Evolutionary conservation across 2,113 vertebrate genomes (phyloP).

Genomic region (Mirounga angustirostris): DNA sequence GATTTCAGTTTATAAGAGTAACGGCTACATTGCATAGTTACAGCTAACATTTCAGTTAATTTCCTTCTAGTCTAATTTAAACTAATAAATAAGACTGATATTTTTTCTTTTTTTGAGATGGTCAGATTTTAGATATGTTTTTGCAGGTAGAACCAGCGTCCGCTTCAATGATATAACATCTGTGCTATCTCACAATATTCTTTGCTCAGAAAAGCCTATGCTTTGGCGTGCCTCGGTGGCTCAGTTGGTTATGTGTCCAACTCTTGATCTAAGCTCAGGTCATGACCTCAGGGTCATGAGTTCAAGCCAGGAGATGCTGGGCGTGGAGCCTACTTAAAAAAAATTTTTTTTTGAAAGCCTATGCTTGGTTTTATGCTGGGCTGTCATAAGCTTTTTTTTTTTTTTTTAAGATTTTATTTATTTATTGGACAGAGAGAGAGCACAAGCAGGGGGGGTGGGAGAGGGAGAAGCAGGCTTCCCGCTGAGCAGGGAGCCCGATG

Average conservation of each 20-base stretch:
- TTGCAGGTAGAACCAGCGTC: not conserved
- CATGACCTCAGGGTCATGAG: not conserved
- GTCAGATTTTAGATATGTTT: not conserved
- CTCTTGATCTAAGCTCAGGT: not conserved
- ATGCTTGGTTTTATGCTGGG: not conserved
- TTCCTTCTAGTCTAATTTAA: not conserved
- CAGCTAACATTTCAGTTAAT: not conserved
- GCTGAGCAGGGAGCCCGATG: no score
- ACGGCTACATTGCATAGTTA: not conserved
- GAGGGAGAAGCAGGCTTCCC: no score
- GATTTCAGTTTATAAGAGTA: not conserved
- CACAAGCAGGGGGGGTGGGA: no score
- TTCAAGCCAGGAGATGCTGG: not conserved
- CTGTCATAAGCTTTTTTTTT: not conserved
- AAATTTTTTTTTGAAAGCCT: not conserved
- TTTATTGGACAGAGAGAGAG: no score
- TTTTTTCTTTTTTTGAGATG: not conserved
- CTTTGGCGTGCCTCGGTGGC: not conserved
- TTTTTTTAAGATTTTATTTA: no score
- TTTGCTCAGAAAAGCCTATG: not conserved
- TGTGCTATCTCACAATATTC: not conserved
- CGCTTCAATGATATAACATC: not conserved
- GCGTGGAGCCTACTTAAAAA: not conserved
- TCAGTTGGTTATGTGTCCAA: not conserved
- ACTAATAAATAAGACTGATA: not conserved